Percentiles rank a stretch among this genome's conserved stretches.
phyloP scores from a whole-genome alignment of 1,140 invertebrate species.

The Bombus haemorrhoidalis region DNA sequence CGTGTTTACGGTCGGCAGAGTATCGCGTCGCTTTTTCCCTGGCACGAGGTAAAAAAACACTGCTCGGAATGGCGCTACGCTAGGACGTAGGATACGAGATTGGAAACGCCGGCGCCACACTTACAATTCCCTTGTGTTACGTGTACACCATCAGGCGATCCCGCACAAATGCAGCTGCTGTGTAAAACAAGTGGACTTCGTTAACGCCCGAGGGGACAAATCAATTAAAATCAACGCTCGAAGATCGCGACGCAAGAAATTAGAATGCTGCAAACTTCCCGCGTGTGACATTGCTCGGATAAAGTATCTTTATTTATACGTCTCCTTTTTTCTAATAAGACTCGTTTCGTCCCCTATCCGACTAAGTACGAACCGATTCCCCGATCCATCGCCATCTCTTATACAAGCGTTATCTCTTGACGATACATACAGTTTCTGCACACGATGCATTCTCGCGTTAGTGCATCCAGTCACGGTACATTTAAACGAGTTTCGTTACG shows the following conservation, averaged over 20 bases:
- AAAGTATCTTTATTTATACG: neutral
- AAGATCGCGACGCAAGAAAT: neutral
- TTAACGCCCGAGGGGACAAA: conserved; percentile 28
- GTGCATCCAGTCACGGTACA: conserved; percentile 41
- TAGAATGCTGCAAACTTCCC: neutral
- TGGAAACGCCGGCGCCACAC: conserved; percentile 10
- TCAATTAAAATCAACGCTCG: conserved; percentile 13
- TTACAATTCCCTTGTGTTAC: neutral
- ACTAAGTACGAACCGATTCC: neutral
- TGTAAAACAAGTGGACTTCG: conserved; percentile 13
- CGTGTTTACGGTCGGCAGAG: conserved; percentile 64
- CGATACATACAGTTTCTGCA: neutral
- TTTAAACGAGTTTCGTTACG: conserved; percentile 67
- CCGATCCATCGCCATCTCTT: neutral
- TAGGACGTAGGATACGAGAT: conserved; percentile 30
- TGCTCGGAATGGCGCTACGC: neutral
- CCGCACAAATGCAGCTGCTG: neutral
- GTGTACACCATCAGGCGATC: neutral
- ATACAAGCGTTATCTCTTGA: conserved; percentile 8
- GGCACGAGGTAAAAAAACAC: conserved; percentile 45
- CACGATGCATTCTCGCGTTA: conserved; percentile 19
- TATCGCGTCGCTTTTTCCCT: conserved; percentile 60
- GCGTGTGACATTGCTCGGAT: neutral
- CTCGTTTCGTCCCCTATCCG: neutral
- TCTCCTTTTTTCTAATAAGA: neutral